These are phyloP conservation scores for Silurus glanis DNA, from an alignment of 2,113 vertebrate species.

Conservation along the genomic window DNA sequence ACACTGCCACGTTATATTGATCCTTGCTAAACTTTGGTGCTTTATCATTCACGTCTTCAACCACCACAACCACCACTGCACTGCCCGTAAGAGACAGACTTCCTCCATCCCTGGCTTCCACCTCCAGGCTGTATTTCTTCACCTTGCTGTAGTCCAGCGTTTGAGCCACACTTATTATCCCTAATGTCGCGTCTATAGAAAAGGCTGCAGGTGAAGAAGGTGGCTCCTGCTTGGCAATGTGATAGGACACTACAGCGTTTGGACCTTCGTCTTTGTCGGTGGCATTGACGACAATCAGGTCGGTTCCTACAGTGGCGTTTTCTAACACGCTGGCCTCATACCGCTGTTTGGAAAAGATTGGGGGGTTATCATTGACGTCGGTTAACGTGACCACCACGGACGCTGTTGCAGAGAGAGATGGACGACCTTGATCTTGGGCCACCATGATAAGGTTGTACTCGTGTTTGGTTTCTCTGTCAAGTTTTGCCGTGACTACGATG, in stretches of 20 bases:
- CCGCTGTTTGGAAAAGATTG: slow-evolving; percentile 58
- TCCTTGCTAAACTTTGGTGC: slow-evolving; percentile 71
- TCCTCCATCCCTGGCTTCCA: slow-evolving; percentile 73
- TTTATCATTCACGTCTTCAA: slow-evolving; percentile 75
- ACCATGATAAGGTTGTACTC: slow-evolving; percentile 67
- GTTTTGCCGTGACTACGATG: slow-evolving; percentile 58
- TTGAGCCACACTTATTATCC: slow-evolving; percentile 64
- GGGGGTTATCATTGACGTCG: slow-evolving; percentile 73
- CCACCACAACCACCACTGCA: slow-evolving; percentile 60
- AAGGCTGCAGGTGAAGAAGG: slow-evolving; percentile 48
- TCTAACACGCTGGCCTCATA: slow-evolving; percentile 63
- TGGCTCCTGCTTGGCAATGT: slow-evolving; percentile 62
- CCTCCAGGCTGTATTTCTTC: slow-evolving; percentile 61
- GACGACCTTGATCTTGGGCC: slow-evolving; percentile 76
- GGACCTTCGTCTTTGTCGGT: slow-evolving; percentile 66
- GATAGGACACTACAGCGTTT: slow-evolving; percentile 66
- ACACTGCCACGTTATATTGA: slow-evolving; percentile 61
- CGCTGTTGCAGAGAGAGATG: slow-evolving; percentile 52
- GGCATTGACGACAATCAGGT: slow-evolving; percentile 61
- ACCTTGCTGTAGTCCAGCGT: slow-evolving; percentile 69
- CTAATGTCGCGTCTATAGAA: slow-evolving; percentile 56
- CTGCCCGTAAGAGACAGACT: slow-evolving; percentile 55
- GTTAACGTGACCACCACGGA: slow-evolving; percentile 57
- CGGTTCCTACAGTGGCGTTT: slow-evolving; percentile 44
- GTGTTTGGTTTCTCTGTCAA: slow-evolving; percentile 71